Percentiles rank a stretch among this genome's conserved stretches.
These are phyloP conservation scores for Mustela nigripes DNA, from an alignment of 2,113 vertebrate species.

Conservation along the genomic window DNA sequence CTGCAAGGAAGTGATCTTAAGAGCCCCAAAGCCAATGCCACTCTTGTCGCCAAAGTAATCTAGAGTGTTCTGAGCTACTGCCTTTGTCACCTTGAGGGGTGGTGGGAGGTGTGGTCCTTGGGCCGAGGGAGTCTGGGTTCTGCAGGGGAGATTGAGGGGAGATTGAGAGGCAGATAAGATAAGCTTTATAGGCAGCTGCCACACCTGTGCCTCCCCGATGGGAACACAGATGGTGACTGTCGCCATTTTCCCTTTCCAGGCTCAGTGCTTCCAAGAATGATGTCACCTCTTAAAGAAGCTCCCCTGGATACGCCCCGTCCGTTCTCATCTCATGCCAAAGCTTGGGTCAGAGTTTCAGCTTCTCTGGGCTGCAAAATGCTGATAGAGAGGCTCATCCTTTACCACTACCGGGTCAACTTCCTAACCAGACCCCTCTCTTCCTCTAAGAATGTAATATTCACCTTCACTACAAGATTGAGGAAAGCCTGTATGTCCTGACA, in stretches of 20 bases:
- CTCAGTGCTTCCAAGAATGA: background rate
- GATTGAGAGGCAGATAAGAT: conserved; percentile 45
- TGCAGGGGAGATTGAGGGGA: background rate
- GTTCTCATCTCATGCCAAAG: background rate
- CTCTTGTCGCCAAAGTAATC: background rate
- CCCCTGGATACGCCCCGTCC: background rate
- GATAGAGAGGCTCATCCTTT: background rate
- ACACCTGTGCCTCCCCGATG: background rate
- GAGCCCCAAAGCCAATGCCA: background rate
- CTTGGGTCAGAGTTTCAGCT: background rate
- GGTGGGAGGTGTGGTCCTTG: background rate
- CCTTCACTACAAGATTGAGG: background rate
- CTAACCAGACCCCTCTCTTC: background rate
- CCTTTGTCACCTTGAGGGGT: background rate
- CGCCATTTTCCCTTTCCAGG: background rate
- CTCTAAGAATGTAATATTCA: background rate
- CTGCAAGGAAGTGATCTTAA: background rate
- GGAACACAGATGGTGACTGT: conserved; percentile 30
- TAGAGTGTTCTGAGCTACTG: background rate
- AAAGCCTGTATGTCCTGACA: background rate
- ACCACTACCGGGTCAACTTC: background rate
- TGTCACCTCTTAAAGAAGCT: background rate
- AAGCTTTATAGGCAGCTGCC: background rate
- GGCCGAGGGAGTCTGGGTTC: background rate
- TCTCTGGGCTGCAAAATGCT: background rate